Base-by-base conservation (phyloP, 2,888 invertebrate species). In the Drosophila recens region DNA sequence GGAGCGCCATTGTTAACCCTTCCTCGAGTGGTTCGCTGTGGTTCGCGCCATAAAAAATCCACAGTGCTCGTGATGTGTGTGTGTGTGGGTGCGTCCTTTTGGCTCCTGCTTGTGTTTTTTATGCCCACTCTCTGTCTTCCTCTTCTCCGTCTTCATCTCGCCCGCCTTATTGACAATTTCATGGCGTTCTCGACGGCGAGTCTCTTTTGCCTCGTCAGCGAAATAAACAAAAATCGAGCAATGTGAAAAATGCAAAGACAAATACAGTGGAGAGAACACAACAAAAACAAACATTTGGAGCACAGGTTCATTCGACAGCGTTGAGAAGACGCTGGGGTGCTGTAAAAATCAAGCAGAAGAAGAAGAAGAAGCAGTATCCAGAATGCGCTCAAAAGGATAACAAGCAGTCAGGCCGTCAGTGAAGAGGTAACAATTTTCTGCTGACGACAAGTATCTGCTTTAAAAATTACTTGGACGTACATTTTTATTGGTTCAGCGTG, bases 401-500 rank as follows among this genome's bases (percentile, higher is more conserved):
- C 75, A 62, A 65, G 48, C 42, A 30, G 4, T 33, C 48, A 15
- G 4, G 43, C 48, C 30, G 34, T 27, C 27, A 77, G 76, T 80
- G 80, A 82, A 81, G 87, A 90, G 90, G 87, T 87, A 85, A 81
- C 61, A 76, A 81, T 76, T 84, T 85, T 85, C 34, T 87, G 87
- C 85, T 89, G 85, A 85, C 89, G 63, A 74, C 80, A 86, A 79
- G 83, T 74, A 88, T 67, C 64, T 74, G 88, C 82, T 88, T 84
- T 77, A 82, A 85, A 74, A 80, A 75, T 68, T 70, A 79, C 79
- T 79, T 79, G 84, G 77, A 69, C 79, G 83, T 78, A 82, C 62
- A 85, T 80, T 91, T 90, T 91, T 91, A 91, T 91, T 90, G 91
- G 88, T 88, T 88, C 81, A 87, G 72, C 80, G 72, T 36, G 53